Base-by-base conservation (phyloP, 2,888 invertebrate species). In the Ormyrus pomaceus region DNA sequence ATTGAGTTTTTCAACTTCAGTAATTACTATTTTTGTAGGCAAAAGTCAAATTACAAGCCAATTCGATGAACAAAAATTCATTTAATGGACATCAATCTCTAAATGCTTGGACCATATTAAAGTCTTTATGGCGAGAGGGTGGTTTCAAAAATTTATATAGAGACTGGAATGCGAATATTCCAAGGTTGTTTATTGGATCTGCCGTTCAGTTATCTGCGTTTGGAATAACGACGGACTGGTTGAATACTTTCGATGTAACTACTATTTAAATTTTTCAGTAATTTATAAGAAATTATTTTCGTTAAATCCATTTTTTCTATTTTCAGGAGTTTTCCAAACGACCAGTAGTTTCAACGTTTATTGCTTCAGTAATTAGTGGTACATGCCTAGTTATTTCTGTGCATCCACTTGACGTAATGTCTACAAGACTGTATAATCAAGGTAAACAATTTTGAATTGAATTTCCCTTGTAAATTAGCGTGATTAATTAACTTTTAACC, bases 351-450 rank as follows among this genome's bases (percentile, higher is more conserved):
- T 93, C 94, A 82, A 95, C 96, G 0, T 94, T 97, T 86, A 88
- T 93, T 10, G 95, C 96, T 3, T 95, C 95, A 65, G 93, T 95
- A 86, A 91, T 95, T 11, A 95, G 96, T 6, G 97, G 97, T 0
- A 91, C 95, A 0, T 93, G 94, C 0, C 95, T 97, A 91, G 95
- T 95, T 0, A 82, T 95, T 0, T 94, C 94, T 72, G 95, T 97
- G 91, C 96, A 96, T 50, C 97, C 97, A 0, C 96, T 97, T 84
- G 98, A 98, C 91, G 95, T 97, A 0, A 93, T 97, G 53, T 95
- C 96, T 0, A 97, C 97, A 0, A 93, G 98, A 70, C 92, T 98
- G 62, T 97, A 96, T 83, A 98, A 98, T 91, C 97, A 98, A 93
- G 95, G 96, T 94, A 88, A 58, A n/a, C 19, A 74, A 80, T 50